Evolutionary conservation across 2,888 invertebrate species (phyloP), one percentile per base, ranked within the genome.

Genomic region (Hirtodrosophila confusa): DNA sequence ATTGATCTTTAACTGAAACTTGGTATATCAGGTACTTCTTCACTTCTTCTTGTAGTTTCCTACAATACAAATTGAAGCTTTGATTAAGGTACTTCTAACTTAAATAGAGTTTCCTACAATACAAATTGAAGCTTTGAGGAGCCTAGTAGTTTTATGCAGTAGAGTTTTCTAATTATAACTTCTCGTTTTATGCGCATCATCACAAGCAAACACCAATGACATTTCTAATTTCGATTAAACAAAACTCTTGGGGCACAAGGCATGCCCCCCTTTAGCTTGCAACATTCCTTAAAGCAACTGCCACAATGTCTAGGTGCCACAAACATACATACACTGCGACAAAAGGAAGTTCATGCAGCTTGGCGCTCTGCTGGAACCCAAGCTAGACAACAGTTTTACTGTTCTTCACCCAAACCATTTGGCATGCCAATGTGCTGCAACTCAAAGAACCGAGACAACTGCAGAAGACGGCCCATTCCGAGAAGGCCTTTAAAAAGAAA

Each of bases 331-430:
- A 49, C 5, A 80, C 57, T 84, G 70, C 80, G 66, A 78, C 73
- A 80, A 75, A 75, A 80, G 73, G 73, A 80, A 78, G 73, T 70
- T 75, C 74, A 71, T 74, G 75, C 49, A 56, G 74, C 70, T 69
- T 47, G 45, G 43, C 35, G 31, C 57, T 50, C 43, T 29, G 43
- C 43, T 58, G 49, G 35, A 69, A 41, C 55, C 57, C 37, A 54
- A 72, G 67, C 27, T 53, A 51, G 51, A 64, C 57, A 57, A 61
- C 60, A 66, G 31, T 27, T 49, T 8, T 36, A 45, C 53, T 33
- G 31, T 31, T 8, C 49, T 49, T 43, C 24, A 17, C 49, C 51
- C 35, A n/a, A 55, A 40, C 36, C 44, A 53, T 53, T 53, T 48
- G 69, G 57, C 68, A 57, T 67, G 47, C 57, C 65, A 50, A 55